Conservation (phyloP, 1,140 invertebrate genomes). For the Drosophila insularis region DNA sequence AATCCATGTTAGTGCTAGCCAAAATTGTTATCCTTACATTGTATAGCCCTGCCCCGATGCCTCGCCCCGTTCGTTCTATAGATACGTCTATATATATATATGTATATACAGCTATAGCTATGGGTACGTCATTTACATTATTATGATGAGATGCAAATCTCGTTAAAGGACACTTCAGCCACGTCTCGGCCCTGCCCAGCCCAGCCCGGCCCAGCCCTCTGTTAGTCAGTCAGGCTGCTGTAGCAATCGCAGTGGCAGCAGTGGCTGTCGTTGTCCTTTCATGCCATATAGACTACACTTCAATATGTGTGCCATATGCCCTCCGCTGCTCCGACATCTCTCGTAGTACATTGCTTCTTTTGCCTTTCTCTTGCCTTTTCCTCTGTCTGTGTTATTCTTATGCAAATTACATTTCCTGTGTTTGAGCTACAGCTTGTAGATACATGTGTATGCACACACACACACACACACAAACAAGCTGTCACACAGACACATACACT, state of each 20-base stretch:
- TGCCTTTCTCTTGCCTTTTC: background rate
- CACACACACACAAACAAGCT: constrained; percentile 4
- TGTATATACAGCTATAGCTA: too few relatives aligned
- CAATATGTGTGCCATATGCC: constrained; percentile 79
- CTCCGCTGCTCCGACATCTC: constrained; percentile 34
- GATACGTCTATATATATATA: background rate
- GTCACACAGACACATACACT: background rate
- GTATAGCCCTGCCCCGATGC: background rate
- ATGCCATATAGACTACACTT: constrained; percentile 63
- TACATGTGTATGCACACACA: constrained; percentile 61
- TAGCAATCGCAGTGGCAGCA: constrained; percentile 15
- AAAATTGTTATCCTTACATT: constrained; percentile 45
- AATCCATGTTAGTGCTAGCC: constrained; percentile 58
- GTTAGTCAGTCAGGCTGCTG: constrained; percentile 12
- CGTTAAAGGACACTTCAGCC: constrained; percentile 77
- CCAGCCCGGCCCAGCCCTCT: constrained; percentile 6
- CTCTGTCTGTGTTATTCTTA: constrained; percentile 71
- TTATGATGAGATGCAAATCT: constrained; percentile 80
- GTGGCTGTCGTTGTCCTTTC: constrained; percentile 41
- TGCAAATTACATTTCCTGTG: constrained; percentile 79
- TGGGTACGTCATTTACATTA: constrained; percentile 75
- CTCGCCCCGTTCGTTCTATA: background rate
- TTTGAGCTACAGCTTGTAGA: constrained; percentile 78
- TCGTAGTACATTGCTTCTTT: constrained; percentile 33
- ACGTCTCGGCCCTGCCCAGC: constrained; percentile 14